phyloP scores from a whole-genome alignment of 2,888 invertebrate species.

The Nephrotoma flavescens region DNA sequence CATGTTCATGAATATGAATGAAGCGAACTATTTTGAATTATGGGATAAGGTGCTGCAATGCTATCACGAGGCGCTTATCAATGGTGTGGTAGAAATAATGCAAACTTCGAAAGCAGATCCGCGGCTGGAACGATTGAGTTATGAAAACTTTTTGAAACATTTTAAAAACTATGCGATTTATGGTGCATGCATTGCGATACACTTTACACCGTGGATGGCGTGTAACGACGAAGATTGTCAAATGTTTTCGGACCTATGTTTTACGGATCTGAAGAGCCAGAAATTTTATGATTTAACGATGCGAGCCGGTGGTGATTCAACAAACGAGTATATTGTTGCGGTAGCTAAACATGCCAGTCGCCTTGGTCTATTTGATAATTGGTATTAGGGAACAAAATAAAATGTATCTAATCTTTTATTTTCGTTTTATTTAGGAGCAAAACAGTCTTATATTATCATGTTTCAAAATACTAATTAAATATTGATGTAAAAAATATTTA shows the following conservation, averaged over 20 bases:
- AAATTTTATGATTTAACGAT: conserved; percentile 21
- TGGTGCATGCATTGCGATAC: conserved; percentile 24
- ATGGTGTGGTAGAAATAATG: conserved; percentile 18
- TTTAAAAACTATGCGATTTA: conserved; percentile 27
- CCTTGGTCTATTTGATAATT: conserved; percentile 19
- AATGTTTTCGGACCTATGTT: conserved; percentile 21
- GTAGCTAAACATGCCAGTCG: conserved; percentile 23
- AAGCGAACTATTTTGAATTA: conserved; percentile 10
- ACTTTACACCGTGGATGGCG: conserved; percentile 26
- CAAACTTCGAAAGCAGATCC: conserved; percentile 14
- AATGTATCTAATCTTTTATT: conserved; percentile 9
- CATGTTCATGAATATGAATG: conserved; percentile 25
- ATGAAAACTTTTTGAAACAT: conserved; percentile 22
- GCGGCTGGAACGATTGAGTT: conserved; percentile 10
- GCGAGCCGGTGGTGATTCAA: conserved; percentile 23
- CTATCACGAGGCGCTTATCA: conserved; percentile 21
- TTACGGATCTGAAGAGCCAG: conserved; percentile 21
- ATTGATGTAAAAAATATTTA: too few species aligned
- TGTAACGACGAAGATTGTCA: conserved; percentile 21
- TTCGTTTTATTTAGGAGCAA: too few species aligned
- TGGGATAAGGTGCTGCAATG: conserved; percentile 20
- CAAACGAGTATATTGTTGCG: conserved; percentile 20
- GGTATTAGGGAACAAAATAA: conserved; percentile 15
- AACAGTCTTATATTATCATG: too few species aligned
- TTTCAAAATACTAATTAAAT: too few species aligned